Evolutionary conservation across 2,888 invertebrate genomes (phyloP).

Genomic region (Drosophila eohydei): DNA sequence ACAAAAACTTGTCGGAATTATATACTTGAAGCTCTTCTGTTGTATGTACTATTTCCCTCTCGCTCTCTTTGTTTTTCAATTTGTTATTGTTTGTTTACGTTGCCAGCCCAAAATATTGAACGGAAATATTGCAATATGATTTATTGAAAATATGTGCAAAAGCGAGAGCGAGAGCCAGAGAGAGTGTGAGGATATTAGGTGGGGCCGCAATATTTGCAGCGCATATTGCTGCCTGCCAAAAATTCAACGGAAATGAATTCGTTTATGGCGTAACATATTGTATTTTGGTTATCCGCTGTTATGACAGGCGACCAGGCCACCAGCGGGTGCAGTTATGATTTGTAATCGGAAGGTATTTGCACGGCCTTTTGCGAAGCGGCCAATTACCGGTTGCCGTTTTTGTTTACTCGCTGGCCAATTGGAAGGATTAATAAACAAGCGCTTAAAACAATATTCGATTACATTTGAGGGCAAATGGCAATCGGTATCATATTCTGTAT

Average conservation of each 20-base stretch:
- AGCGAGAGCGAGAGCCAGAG: neutral
- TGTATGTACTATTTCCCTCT: conserved; percentile 2
- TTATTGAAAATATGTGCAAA: conserved; percentile 49
- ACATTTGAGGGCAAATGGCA: conserved; percentile 8
- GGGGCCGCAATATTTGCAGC: conserved; percentile 28
- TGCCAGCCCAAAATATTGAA: conserved; percentile 73
- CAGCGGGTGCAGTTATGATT: conserved; percentile 23
- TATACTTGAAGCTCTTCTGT: conserved; percentile 25
- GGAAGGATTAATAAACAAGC: conserved; percentile 29
- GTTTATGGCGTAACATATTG: conserved; percentile 75
- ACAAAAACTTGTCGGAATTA: conserved; percentile 41
- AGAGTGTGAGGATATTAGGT: conserved; percentile 4
- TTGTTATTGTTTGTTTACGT: conserved; percentile 76
- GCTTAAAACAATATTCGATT: conserved; percentile 21
- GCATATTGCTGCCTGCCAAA: conserved; percentile 71
- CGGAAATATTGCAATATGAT: conserved; percentile 79
- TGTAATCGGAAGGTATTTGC: conserved; percentile 67
- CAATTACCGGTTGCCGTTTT: conserved; percentile 55
- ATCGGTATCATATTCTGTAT: neutral
- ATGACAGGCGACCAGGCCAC: conserved; percentile 48
- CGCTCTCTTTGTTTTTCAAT: conserved; percentile 53
- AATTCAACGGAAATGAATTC: conserved; percentile 77
- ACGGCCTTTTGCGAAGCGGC: conserved; percentile 49
- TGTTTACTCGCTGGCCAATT: conserved; percentile 25
- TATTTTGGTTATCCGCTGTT: conserved; percentile 76